Evolutionary conservation across 2,113 vertebrate species (phyloP).

Genomic region (Mobula birostris): DNA sequence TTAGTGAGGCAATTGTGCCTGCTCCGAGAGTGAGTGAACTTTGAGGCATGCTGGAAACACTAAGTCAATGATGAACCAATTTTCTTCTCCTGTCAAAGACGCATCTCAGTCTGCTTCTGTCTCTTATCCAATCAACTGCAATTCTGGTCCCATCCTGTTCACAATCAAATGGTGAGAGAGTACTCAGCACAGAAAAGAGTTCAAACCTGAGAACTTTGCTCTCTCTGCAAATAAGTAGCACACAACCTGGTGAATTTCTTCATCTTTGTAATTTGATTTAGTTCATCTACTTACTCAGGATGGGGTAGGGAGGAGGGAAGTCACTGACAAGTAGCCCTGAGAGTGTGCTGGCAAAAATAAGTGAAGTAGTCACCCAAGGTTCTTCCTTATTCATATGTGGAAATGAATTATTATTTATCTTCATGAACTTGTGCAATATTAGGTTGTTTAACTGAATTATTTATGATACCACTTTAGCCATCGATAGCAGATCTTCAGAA

Average conservation of each 20-base stretch:
- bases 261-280: background rate
- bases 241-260: background rate
- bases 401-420: background rate
- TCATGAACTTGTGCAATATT: background rate
- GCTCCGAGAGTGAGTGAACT: background rate
- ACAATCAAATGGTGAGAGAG: background rate
- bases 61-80: background rate
- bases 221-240: background rate
- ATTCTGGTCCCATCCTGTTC: background rate
- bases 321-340: background rate
- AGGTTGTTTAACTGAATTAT: background rate
- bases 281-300: background rate
- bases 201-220: background rate
- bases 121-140: background rate
- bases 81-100: background rate
- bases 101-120: background rate
- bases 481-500: background rate
- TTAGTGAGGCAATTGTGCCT: background rate
- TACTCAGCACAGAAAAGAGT: background rate
- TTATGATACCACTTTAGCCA: background rate
- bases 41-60: background rate
- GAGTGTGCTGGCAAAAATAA: background rate
- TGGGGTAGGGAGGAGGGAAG: too few relatives aligned
- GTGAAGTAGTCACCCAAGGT: background rate
- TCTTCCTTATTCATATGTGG: background rate